Evolutionary conservation across 2,888 invertebrate genomes (phyloP), one percentile per base, ranked within the genome.

Genomic region (Melinaea menophilus): DNA sequence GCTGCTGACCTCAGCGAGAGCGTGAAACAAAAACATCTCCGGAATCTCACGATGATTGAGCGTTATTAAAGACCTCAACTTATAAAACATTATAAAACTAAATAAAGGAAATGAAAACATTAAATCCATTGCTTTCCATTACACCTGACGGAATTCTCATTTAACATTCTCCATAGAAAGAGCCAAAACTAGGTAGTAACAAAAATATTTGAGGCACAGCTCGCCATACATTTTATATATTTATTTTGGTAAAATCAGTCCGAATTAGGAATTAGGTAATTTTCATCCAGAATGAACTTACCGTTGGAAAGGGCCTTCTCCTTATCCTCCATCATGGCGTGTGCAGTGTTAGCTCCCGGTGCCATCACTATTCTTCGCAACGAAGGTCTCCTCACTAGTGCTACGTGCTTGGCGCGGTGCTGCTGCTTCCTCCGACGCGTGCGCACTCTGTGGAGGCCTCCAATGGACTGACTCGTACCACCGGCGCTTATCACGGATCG

Each of bases 261-360:
- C 22, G 22, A 22, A 22, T 22, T 22, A 22, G 22, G 22, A 22
- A 22, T 22, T 22, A 22, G 22, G 22, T 1, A 22, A 22, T 22
- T 22, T 22, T 41, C 41, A 41, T 41, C 11, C 41, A 41, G 9
- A 46, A 47, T 12, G 4, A 46, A 68, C 74, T 72, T 63, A 75
- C 75, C 75, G 66, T 71, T 71, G 62, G 86, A 82, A 35, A 89
- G 82, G 22, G 84, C 77, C 72, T 92, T 90, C 77, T 90, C 90
- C 77, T 91, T 91, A 75, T 91, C 91, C 72, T 90, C 91, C 84
- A 90, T 86, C 91, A 91, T 91, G 48, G 88, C 76, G 73, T 91
- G 91, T 67, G 91, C 90, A 67, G 92, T 91, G 76, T 87, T 88
- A 59, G 91, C 88, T 85, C 90, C 90, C 57, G 92, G 92, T 76